These are phyloP conservation scores for Orchesella flavescens DNA, from an alignment of 2,888 invertebrate genomes.

Conservation along the genomic window DNA sequence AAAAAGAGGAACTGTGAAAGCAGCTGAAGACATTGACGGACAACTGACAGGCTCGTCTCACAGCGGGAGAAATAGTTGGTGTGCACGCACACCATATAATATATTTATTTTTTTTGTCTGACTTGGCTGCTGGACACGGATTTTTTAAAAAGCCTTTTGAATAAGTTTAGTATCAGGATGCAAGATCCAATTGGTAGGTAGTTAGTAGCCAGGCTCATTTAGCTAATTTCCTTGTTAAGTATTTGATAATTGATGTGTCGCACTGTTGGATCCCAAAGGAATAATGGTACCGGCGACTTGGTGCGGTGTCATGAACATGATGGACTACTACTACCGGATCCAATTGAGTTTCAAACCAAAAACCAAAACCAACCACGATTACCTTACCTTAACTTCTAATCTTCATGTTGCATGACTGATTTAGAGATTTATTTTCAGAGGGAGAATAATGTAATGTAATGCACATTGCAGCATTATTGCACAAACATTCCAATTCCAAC, in stretches of 20 bases:
- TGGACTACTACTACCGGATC: no score
- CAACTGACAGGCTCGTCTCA: neutral
- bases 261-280: constrained; percentile 8
- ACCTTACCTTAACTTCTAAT: no score
- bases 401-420: no score
- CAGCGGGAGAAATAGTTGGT: neutral
- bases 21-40: constrained; percentile 2
- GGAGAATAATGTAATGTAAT: no score
- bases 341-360: no score
- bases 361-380: no score
- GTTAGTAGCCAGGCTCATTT: constrained; percentile 13
- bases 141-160: neutral
- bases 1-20: neutral
- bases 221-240: constrained; percentile 24
- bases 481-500: no score
- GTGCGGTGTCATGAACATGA: no score
- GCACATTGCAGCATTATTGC: no score
- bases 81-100: neutral
- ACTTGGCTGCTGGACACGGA: no score
- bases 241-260: constrained; percentile 25
- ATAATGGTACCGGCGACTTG: neutral
- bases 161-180: no score
- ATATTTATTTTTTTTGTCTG: neutral
- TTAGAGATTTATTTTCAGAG: no score
- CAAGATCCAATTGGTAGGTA: neutral